Conservation (phyloP, 2,113 vertebrate genomes). For the Falco punctatus region DNA sequence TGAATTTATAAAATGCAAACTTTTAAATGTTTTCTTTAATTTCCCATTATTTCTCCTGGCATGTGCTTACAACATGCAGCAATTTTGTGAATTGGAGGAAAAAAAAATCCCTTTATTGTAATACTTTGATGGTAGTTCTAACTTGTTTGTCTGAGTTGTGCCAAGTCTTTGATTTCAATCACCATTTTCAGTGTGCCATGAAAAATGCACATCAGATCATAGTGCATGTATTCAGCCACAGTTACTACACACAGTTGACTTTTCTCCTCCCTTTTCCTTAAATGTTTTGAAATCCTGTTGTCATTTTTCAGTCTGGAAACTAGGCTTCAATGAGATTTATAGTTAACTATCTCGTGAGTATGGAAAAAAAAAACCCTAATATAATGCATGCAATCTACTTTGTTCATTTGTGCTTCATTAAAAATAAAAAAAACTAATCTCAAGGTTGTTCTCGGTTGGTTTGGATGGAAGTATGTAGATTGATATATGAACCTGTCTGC, state of each 20-base stretch:
- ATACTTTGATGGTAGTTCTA: neutral
- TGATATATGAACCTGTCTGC: neutral
- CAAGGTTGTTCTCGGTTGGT: neutral
- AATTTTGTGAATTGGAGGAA: neutral
- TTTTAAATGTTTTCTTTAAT: neutral
- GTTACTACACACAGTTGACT: neutral
- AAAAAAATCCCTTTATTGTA: neutral
- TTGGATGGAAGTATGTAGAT: neutral
- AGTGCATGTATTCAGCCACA: neutral
- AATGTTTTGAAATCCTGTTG: slow-evolving; percentile 3
- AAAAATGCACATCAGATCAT: neutral
- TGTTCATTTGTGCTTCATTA: neutral
- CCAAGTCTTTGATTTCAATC: neutral
- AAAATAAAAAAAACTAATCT: neutral
- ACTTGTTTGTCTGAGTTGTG: neutral
- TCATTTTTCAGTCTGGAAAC: neutral
- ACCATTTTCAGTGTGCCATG: neutral
- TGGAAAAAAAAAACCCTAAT: neutral
- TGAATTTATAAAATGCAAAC: neutral
- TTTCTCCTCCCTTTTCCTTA: neutral
- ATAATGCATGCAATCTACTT: neutral
- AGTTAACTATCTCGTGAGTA: neutral
- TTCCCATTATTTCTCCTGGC: neutral
- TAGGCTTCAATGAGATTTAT: neutral
- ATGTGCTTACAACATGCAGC: neutral